Evolutionary conservation across 1,140 invertebrate genomes (phyloP).

Genomic region (Argopecten irradians): DNA sequence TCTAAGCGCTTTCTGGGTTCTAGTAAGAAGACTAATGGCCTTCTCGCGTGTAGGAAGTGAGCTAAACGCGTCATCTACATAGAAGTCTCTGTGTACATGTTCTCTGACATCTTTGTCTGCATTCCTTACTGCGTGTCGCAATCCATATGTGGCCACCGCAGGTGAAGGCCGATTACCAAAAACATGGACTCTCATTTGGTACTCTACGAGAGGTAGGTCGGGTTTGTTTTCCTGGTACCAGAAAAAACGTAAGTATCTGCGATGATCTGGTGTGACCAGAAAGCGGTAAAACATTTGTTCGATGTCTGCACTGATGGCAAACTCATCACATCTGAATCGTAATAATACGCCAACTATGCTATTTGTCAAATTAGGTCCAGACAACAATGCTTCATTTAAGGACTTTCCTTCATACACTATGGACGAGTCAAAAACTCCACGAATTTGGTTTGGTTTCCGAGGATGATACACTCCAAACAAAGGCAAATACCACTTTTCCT

Average conservation of each 20-base stretch:
- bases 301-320: conserved; percentile 43
- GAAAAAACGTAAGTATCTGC: conserved; percentile 36
- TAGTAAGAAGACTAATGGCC: conserved; percentile 34
- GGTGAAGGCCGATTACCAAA: conserved; percentile 47
- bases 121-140: conserved; percentile 24
- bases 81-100: conserved; percentile 43
- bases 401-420: not conserved
- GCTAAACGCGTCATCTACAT: conserved; percentile 38
- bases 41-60: conserved; percentile 28
- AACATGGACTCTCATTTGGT: conserved; percentile 49
- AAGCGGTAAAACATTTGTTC: conserved; percentile 42
- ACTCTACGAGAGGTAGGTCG: conserved; percentile 27
- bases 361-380: conserved; percentile 71
- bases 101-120: conserved; percentile 24
- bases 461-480: conserved; percentile 51
- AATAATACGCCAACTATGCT: conserved; percentile 46
- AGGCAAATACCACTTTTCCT: conserved; percentile 49
- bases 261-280: not conserved
- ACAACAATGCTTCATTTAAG: conserved; percentile 42
- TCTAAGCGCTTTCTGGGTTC: conserved; percentile 36
- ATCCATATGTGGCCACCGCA: conserved; percentile 43
- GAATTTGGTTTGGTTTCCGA: conserved; percentile 36
- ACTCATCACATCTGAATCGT: conserved; percentile 43
- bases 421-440: conserved; percentile 32
- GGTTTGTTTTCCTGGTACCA: conserved; percentile 34